Evolutionary conservation across 2,797 vertebrate genomes (phyloP), one percentile per base, ranked within the genome.

Genomic region (Cetoscarus ocellatus): DNA sequence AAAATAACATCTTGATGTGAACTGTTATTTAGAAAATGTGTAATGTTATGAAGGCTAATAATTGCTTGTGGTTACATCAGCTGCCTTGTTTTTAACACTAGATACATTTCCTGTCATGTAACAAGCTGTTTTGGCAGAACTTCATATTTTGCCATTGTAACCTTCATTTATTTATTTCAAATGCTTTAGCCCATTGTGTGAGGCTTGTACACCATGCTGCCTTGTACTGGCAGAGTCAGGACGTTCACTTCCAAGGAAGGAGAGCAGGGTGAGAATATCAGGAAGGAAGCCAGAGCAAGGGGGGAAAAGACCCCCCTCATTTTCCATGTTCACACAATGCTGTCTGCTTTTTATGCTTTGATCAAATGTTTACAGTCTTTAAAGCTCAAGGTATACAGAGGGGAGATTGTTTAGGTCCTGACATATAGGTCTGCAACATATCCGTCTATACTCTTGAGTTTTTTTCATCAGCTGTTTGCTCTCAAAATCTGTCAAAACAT

Each of bases 261-360:
- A 54, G 67, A 72, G 79, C 65, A 76, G 49, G 19, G 38, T 36
- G 59, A 70, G 61, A 72, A 63, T 71, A 72, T 84, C 61, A 91
- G 85, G 87, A 91, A 88, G 91, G 90, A 92, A 94, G 86, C 74
- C 54, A 69, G 67, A 62, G 61, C 48, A 59, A 45, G 39, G 79
- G 58, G 68, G 61, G 82, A 76, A 77, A 83, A 87, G 52, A 13
- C 64, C 59, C 63, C 70, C 62, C 43, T 70, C 71, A 67, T 70
- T 59, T 34, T 69, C 55, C 47, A 44, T 58, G 57, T 60, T 55
- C 14, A 60, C 48, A 54, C 35, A 74, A 35, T 34, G 42, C 19
- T 34, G 7, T 14, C 12, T 11, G 27, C 50, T 51, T 51, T 27
- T 51, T 51, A 51, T 35, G 27, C 13, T 51, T 34, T 34, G 27